phyloP scores from a whole-genome alignment of 2,888 invertebrate species.

The Calameuta pallipes region DNA sequence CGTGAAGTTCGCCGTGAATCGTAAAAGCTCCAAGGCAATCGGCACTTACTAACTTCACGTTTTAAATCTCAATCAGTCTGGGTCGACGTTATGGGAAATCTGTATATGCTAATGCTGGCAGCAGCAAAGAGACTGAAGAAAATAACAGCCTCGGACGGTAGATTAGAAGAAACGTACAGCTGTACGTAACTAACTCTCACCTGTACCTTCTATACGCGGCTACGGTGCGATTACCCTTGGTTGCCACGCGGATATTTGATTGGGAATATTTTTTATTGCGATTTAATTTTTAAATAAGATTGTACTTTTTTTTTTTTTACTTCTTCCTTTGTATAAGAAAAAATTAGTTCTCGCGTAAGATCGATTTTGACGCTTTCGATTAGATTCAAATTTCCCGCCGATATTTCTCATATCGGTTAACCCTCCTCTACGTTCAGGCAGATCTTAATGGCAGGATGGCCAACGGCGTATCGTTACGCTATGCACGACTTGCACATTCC shows the following conservation, averaged over 20 bases:
- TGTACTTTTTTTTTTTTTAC: too few relatives aligned
- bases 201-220: neutral
- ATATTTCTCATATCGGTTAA: neutral
- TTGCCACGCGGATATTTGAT: neutral
- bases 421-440: neutral
- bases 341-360: too few relatives aligned
- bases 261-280: neutral
- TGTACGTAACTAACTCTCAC: neutral
- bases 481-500: conserved; percentile 31
- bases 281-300: neutral
- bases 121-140: neutral
- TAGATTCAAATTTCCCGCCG: neutral
- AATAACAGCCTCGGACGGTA: neutral
- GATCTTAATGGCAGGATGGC: conserved; percentile 28
- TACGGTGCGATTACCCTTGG: neutral
- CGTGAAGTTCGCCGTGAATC: neutral
- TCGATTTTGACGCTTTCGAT: neutral
- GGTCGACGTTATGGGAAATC: neutral
- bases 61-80: neutral
- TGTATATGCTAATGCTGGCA: neutral
- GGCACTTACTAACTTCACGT: neutral
- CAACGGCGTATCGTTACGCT: conserved; percentile 1
- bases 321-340: too few relatives aligned
- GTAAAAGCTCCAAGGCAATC: neutral
- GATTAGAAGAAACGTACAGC: neutral